phyloP scores from a whole-genome alignment of 2,797 vertebrate species.

The Eupleurogrammus muticus region DNA sequence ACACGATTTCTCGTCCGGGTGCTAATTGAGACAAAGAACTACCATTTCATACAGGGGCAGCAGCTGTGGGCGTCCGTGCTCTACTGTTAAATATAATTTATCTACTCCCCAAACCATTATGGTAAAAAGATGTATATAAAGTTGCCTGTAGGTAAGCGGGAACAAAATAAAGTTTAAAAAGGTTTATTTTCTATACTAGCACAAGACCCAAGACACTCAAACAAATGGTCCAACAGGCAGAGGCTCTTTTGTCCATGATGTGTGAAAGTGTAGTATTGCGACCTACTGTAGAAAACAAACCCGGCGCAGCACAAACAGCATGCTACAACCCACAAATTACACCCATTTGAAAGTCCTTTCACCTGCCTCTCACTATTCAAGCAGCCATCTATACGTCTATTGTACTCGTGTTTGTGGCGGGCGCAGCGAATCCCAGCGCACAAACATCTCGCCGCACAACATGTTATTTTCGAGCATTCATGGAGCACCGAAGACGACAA shows the following conservation, averaged over 20 bases:
- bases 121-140: no score
- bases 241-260: neutral
- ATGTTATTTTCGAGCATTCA: conserved; percentile 37
- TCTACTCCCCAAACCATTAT: no score
- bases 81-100: no score
- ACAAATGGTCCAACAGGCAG: neutral
- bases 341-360: conserved; percentile 23
- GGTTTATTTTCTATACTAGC: no score
- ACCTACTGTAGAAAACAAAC: neutral
- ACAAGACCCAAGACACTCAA: neutral
- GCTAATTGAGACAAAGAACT: no score
- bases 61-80: no score
- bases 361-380: conserved; percentile 6
- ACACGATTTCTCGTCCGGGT: no score
- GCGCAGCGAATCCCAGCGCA: conserved; percentile 8
- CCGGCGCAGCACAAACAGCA: neutral
- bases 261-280: neutral
- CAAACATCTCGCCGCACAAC: neutral
- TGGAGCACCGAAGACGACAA: conserved; percentile 22
- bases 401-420: neutral
- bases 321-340: conserved; percentile 19
- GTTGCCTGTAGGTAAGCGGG: no score
- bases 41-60: no score
- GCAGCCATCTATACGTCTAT: conserved; percentile 12
- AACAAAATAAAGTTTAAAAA: no score